Percentiles rank a stretch among this genome's conserved stretches.
Conservation (phyloP, 2,113 vertebrate genomes). For the Gallinago paraguaiae region DNA sequence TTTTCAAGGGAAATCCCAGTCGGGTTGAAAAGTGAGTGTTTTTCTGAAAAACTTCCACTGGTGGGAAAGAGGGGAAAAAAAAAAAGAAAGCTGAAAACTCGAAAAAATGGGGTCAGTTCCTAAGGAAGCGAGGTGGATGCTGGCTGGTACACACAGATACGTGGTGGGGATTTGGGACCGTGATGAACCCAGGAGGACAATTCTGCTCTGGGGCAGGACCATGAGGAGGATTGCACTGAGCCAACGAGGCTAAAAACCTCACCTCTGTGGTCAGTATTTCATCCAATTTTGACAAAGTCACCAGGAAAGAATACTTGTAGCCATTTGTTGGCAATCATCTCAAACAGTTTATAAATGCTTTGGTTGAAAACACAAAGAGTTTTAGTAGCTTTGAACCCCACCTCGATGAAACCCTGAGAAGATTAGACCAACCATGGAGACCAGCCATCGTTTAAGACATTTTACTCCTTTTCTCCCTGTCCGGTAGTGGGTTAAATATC, state of each 20-base stretch:
- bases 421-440: neutral
- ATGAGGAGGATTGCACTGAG: neutral
- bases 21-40: neutral
- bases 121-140: neutral
- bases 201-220: neutral
- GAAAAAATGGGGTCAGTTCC: neutral
- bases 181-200: neutral
- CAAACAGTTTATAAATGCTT: neutral
- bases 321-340: neutral
- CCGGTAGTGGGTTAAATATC: neutral
- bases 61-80: neutral
- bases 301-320: fast-evolving
- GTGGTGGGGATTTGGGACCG: neutral
- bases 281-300: neutral
- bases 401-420: neutral
- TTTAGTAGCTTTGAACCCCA: neutral
- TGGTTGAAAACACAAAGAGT: neutral
- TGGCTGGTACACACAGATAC: neutral
- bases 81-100: neutral
- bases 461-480: neutral
- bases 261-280: neutral
- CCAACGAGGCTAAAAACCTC: fast-evolving
- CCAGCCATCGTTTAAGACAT: neutral
- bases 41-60: neutral
- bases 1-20: neutral